These are phyloP conservation scores for Aulostomus chinensis DNA, from an alignment of 2,797 vertebrate genomes.

Conservation along the genomic window DNA sequence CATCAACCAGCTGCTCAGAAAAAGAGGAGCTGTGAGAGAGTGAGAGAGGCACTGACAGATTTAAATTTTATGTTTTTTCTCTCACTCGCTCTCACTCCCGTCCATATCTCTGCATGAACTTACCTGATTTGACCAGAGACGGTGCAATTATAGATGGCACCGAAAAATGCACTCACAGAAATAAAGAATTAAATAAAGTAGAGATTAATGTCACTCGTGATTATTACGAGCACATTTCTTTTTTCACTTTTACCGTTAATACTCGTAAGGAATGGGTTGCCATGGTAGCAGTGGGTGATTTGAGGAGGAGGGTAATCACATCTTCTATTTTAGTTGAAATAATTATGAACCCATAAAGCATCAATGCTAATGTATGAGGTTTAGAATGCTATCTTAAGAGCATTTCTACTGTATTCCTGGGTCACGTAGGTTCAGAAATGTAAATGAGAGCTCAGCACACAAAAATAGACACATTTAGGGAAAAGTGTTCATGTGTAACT, in stretches of 20 bases:
- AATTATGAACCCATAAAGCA: no score
- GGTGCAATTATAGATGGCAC: constrained; percentile 9
- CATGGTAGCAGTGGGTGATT: constrained; percentile 52
- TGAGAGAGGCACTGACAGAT: not conserved
- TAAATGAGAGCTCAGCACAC: no score
- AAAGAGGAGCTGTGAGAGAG: constrained; percentile 12
- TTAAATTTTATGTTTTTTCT: no score
- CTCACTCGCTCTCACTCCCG: no score
- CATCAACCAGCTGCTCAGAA: constrained; percentile 46
- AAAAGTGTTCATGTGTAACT: not conserved
- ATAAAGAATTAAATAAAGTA: constrained; percentile 17
- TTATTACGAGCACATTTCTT: constrained; percentile 19
- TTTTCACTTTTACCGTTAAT: constrained; percentile 17
- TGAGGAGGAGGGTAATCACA: constrained; percentile 15
- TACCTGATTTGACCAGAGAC: constrained; percentile 17
- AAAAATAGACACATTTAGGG: not conserved
- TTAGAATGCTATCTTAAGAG: no score
- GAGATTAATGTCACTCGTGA: constrained; percentile 28
- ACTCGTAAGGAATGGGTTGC: constrained; percentile 47
- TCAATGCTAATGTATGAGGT: no score
- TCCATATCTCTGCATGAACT: constrained; percentile 6
- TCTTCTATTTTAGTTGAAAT: constrained; percentile 7
- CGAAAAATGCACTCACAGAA: constrained; percentile 10
- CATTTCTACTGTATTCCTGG: no score
- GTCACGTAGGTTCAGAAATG: no score